phyloP scores from a whole-genome alignment of 2,113 vertebrate genomes.

The Alethe diademata region DNA sequence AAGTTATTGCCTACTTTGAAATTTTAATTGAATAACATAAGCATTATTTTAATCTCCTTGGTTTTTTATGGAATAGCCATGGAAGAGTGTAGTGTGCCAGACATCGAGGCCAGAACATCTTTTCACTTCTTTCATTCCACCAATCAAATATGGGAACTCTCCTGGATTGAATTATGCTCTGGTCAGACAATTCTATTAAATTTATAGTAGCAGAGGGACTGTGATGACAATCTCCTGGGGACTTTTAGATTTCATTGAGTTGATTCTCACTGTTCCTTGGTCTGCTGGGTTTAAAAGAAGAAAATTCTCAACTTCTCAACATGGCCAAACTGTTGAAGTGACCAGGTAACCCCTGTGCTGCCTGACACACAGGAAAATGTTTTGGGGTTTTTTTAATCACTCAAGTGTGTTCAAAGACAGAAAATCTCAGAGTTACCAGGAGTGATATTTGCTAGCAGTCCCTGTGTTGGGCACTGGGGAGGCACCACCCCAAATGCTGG shows the following conservation, averaged over 20 bases:
- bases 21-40: background rate
- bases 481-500: background rate
- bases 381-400: background rate
- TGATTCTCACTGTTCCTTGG: background rate
- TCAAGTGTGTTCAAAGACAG: fast-evolving
- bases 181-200: background rate
- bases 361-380: background rate
- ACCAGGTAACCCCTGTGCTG: background rate
- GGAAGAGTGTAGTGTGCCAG: background rate
- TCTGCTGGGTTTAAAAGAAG: background rate
- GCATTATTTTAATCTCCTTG: background rate
- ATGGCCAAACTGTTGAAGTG: background rate
- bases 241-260: background rate
- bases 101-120: background rate
- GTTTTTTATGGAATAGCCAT: background rate
- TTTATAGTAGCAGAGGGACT: background rate
- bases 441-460: background rate
- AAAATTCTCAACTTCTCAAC: background rate
- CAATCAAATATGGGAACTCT: background rate
- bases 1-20: background rate
- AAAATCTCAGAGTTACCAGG: background rate
- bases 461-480: background rate
- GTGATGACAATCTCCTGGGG: background rate
- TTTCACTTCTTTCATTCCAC: background rate
- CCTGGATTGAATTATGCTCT: background rate